Percentiles rank a stretch among this genome's conserved stretches.
These are phyloP conservation scores for Myocastor coypus DNA, from an alignment of 2,113 vertebrate species.

Conservation along the genomic window DNA sequence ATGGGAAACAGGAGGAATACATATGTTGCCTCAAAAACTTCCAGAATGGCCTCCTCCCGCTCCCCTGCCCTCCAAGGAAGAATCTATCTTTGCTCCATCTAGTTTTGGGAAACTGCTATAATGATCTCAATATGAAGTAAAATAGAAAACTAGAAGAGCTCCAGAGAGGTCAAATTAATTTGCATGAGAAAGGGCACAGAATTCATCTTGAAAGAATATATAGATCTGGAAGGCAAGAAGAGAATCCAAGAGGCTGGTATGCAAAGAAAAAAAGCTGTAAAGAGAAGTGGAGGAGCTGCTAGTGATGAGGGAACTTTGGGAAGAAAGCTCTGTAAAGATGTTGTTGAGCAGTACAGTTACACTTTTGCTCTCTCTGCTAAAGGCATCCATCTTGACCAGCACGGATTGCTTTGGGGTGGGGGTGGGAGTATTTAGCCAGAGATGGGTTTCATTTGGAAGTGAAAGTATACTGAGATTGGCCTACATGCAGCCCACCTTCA, in stretches of 20 bases:
- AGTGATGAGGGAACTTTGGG: background rate
- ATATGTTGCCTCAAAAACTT: background rate
- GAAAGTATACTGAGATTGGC: background rate
- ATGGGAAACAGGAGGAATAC: background rate
- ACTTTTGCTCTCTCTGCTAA: background rate
- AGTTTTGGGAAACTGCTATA: background rate
- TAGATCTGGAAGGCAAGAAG: background rate
- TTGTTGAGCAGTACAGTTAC: background rate
- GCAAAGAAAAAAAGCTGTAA: background rate
- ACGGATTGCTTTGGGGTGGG: background rate
- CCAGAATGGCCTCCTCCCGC: background rate
- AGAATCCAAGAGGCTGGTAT: background rate
- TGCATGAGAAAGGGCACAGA: background rate
- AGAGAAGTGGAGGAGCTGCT: background rate
- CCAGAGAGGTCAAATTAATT: slow-evolving; percentile 10
- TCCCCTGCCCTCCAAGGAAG: background rate
- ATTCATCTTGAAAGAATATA: slow-evolving; percentile 17
- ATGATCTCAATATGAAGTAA: background rate
- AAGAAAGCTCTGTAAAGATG: background rate
- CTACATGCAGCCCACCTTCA: background rate
- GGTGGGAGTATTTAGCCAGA: background rate
- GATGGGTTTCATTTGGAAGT: background rate
- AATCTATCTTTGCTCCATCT: background rate
- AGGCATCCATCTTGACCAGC: background rate
- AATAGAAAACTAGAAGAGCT: background rate